Conservation (phyloP, 2,888 invertebrate species). For the Mamestra brassicae region DNA sequence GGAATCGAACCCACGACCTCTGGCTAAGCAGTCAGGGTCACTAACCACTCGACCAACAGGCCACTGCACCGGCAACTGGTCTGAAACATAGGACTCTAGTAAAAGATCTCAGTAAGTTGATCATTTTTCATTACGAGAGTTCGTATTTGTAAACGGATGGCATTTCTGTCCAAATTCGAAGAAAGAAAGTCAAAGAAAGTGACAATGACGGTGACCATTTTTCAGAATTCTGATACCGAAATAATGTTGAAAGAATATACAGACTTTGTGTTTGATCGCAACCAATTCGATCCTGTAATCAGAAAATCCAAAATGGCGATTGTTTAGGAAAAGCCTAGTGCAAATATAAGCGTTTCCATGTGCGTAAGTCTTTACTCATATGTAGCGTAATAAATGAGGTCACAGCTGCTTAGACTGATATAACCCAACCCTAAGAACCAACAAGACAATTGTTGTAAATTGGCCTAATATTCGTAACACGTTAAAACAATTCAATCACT, state of each 20-base stretch:
- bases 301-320: neutral
- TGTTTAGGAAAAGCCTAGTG: no score
- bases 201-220: no score
- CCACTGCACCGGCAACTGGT: no score
- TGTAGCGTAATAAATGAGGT: slow-evolving; percentile 13
- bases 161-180: no score
- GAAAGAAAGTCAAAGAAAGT: no score
- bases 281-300: neutral
- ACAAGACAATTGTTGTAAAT: slow-evolving; percentile 3
- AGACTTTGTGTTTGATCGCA: no score
- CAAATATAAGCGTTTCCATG: no score
- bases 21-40: no score
- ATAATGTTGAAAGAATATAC: no score
- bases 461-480: neutral
- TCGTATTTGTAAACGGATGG: neutral
- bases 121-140: neutral
- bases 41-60: no score
- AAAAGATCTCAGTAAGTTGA: neutral
- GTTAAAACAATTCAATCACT: neutral
- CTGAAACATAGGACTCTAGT: neutral
- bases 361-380: neutral
- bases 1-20: no score
- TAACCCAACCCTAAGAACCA: slow-evolving; percentile 23
- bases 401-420: neutral
- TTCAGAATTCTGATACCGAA: no score